Conservation (phyloP, 2,797 vertebrate genomes). For the Natrix natrix region DNA sequence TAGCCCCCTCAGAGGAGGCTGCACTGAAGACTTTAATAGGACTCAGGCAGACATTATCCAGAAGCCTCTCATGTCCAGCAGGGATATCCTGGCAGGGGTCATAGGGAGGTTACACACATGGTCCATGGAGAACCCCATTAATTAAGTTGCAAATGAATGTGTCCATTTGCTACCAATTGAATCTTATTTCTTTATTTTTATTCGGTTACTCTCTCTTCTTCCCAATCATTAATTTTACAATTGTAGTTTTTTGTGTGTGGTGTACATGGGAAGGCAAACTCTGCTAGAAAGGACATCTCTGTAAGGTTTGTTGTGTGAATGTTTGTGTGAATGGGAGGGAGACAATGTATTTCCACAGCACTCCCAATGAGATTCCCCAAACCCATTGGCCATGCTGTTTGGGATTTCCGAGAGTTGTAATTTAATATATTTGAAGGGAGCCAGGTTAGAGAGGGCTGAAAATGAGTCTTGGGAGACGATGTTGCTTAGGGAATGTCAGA, state of each 20-base stretch:
- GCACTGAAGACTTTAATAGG: slow-evolving; percentile 56
- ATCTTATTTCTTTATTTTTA: not conserved
- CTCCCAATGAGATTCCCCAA: not conserved
- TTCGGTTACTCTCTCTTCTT: not conserved
- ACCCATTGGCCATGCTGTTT: not conserved
- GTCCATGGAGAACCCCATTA: not conserved
- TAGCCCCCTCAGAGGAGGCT: slow-evolving; percentile 58
- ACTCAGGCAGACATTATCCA: slow-evolving; percentile 52
- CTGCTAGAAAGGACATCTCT: not conserved
- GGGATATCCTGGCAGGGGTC: not conserved
- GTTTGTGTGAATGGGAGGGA: not conserved
- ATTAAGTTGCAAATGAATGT: not conserved
- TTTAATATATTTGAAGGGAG: not conserved
- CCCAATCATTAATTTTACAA: not conserved
- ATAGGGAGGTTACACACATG: not conserved
- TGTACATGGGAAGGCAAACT: too few species aligned
- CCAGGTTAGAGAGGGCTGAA: not conserved
- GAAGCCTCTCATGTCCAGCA: slow-evolving; percentile 29
- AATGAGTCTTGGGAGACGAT: not conserved
- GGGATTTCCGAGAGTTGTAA: not conserved
- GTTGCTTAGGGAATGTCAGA: not conserved
- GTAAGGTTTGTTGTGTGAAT: not conserved
- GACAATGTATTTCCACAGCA: not conserved
- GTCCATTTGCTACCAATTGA: not conserved
- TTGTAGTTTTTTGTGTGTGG: too few species aligned